Base-by-base conservation (phyloP, 2,797 vertebrate species). In the Malurus leucopterus region DNA sequence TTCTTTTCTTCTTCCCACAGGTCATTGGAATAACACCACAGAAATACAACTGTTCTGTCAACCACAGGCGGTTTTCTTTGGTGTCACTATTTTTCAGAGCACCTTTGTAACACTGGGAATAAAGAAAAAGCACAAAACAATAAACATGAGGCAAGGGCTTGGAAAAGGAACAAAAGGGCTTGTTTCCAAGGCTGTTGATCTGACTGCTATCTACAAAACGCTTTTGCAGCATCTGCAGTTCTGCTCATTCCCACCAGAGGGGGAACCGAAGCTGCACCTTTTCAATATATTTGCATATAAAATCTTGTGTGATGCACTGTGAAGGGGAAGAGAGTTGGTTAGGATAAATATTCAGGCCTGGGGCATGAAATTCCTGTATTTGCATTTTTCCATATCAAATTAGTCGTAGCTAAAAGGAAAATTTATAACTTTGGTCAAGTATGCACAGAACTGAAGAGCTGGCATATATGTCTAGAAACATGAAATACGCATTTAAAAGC, bases 161-260 rank as follows among this genome's bases (percentile, higher is more conserved):
- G 67, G 22, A 44, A 76, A 54, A 36, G 11, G n/a, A 24, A 19
- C 26, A 18, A 50, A 73, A 55, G n/a, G 12, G 4, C 13, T 9
- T 9, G 0, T 55, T 75, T 47, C 50, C n/a, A 46, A 23, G 29
- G 16, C 13, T n/a, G 15, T 2, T 34, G 30, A 38, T 61, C 15
- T 26, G 38, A 44, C 21, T 4, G 7, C 3, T 1, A 27, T 6
- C 15, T 46, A 7, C 17, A 50, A 10, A 73, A n/a, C 1, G 2
- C 4, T 84, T 50, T 15, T 12, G 9, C 19, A 30, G 26, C 5
- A 22, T 43, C 62, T 95, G 95, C 92, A 94, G 73, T 96, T 95
- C 93, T 91, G 51, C 24, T 41, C 32, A 15, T 91, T 90, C 47
- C 96, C 97, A 97, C 89, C 91, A 97, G 97, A 97, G 96, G 97